Percentiles rank a stretch among this genome's conserved stretches.
phyloP scores from a whole-genome alignment of 2,797 vertebrate genomes.

The Urosaurus nigricauda region DNA sequence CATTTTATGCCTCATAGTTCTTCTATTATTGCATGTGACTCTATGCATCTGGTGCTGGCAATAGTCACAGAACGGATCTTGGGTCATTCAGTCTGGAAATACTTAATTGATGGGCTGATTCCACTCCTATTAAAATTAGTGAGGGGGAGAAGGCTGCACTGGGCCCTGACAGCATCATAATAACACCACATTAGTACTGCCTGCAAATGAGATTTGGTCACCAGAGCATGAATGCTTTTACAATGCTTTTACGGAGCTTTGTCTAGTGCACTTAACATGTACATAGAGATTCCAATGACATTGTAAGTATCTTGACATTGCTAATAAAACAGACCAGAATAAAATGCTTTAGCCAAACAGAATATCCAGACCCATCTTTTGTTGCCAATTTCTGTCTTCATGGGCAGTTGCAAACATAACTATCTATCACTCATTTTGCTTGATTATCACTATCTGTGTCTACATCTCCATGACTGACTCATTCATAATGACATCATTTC shows the following conservation, averaged over 20 bases:
- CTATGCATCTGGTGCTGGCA: constrained; percentile 25
- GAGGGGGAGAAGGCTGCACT: not conserved
- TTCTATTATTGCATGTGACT: not conserved
- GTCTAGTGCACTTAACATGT: constrained; percentile 39
- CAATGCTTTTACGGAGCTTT: constrained; percentile 35
- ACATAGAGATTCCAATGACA: constrained; percentile 37
- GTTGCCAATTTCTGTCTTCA: constrained; percentile 30
- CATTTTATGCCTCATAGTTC: constrained; percentile 7
- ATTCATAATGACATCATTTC: constrained; percentile 20
- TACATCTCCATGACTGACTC: constrained; percentile 25
- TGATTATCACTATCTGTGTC: constrained; percentile 34
- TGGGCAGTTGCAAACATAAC: not conserved
- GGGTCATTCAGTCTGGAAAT: constrained; percentile 20
- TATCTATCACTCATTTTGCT: constrained; percentile 15
- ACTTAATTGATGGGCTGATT: constrained; percentile 28
- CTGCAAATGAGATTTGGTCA: constrained; percentile 40
- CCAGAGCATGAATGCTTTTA: constrained; percentile 43
- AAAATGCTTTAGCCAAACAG: constrained; percentile 28
- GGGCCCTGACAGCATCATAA: constrained; percentile 29
- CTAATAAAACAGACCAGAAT: constrained; percentile 12
- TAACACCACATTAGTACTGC: constrained; percentile 31
- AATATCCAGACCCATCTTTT: constrained; percentile 19
- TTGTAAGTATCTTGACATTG: constrained; percentile 23
- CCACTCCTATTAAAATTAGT: constrained; percentile 37
- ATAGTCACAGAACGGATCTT: not conserved